phyloP scores from a whole-genome alignment of 2,797 vertebrate genomes.

The Fringilla coelebs region DNA sequence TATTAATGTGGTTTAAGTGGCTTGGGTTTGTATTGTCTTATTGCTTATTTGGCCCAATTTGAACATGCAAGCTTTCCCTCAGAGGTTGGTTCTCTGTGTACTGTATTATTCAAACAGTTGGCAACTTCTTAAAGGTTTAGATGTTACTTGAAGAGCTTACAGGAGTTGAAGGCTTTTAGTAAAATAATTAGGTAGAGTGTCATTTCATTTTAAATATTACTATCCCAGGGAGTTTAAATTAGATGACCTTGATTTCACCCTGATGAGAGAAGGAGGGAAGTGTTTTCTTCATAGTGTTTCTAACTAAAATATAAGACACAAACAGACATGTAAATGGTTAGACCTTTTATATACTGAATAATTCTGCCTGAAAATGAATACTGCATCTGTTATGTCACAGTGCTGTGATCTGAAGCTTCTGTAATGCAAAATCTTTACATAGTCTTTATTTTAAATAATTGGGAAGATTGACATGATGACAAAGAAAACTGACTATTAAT shows the following conservation, averaged over 20 bases:
- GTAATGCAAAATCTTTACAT: neutral
- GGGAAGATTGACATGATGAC: neutral
- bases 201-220: neutral
- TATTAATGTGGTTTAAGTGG: slow-evolving; percentile 9
- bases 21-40: neutral
- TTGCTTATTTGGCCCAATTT: neutral
- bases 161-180: neutral
- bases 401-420: neutral
- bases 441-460: neutral
- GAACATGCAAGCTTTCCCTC: neutral
- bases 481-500: neutral
- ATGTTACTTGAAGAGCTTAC: neutral
- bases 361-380: neutral
- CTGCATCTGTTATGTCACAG: neutral
- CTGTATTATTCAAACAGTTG: neutral
- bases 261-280: neutral
- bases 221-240: neutral
- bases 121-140: slow-evolving; percentile 28
- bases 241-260: slow-evolving; percentile 4
- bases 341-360: neutral
- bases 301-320: neutral
- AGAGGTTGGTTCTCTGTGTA: neutral
- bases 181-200: neutral
- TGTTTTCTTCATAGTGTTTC: neutral
- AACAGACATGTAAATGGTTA: neutral